Evolutionary conservation across 2,797 vertebrate species (phyloP).

Genomic region (Tympanoctomys barrerae): DNA sequence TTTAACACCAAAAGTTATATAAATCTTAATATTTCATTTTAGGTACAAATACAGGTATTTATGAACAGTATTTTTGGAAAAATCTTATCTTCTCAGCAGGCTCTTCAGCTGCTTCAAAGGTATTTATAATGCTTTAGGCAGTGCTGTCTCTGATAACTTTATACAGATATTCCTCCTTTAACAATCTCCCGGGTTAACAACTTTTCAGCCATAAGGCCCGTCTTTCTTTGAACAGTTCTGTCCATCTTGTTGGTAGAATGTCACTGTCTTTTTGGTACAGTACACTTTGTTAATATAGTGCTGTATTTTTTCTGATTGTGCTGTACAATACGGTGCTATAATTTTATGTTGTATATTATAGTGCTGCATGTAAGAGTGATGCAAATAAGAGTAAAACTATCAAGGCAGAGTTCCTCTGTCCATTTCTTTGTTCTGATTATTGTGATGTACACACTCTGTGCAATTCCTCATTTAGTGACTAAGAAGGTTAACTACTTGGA

Average conservation of each 20-base stretch:
- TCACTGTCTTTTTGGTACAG: not conserved
- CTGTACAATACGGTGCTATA: not conserved
- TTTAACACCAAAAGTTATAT: slow-evolving; percentile 9
- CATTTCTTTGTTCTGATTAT: not conserved
- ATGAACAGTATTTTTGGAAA: slow-evolving; percentile 90
- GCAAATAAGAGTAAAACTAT: not conserved
- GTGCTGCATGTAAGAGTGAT: not conserved
- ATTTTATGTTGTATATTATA: not conserved
- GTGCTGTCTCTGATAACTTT: slow-evolving; percentile 27
- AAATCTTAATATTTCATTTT: slow-evolving; percentile 70
- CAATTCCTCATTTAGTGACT: not conserved
- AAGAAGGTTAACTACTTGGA: not conserved
- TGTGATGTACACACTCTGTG: not conserved
- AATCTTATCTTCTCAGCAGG: slow-evolving; percentile 90
- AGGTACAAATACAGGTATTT: slow-evolving; percentile 90
- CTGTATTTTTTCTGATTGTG: not conserved
- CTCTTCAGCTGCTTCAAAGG: slow-evolving; percentile 90
- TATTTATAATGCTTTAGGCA: slow-evolving; percentile 74
- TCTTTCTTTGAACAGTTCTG: not conserved
- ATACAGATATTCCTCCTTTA: not conserved
- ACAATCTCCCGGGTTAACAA: not conserved
- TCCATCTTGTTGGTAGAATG: not conserved
- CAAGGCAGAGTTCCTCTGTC: not conserved
- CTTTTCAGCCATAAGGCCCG: not conserved
- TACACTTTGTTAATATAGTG: not conserved